Percentiles rank a stretch among this genome's conserved stretches.
Evolutionary conservation across 2,888 invertebrate species (phyloP).

Genomic region (Sesia apiformis): DNA sequence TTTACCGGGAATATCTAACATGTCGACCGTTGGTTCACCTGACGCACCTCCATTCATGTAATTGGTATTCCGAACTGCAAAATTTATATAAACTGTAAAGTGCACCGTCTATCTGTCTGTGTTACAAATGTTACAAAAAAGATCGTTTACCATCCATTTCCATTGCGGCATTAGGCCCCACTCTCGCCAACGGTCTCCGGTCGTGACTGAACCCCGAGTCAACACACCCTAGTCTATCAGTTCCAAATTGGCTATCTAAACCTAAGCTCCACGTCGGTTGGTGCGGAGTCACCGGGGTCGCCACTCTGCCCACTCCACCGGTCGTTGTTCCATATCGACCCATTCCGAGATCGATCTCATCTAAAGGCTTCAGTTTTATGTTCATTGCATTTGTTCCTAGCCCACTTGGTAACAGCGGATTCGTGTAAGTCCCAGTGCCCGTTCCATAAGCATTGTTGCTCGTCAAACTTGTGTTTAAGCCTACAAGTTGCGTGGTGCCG

Average conservation of each 20-base stretch:
- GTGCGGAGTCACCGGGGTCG: slow-evolving; percentile 79
- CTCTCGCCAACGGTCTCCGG: slow-evolving; percentile 72
- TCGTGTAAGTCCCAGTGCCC: slow-evolving; percentile 75
- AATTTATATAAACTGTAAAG: background rate
- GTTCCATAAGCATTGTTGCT: slow-evolving; percentile 53
- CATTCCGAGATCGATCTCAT: slow-evolving; percentile 81
- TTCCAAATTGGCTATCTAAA: slow-evolving; percentile 75
- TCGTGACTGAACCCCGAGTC: slow-evolving; percentile 75
- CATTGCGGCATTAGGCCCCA: slow-evolving; percentile 62
- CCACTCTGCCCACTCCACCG: slow-evolving; percentile 64
- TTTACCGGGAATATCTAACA: slow-evolving; percentile 95
- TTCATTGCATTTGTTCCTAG: slow-evolving; percentile 75
- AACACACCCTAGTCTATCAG: slow-evolving; percentile 72
- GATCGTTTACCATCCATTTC: slow-evolving; percentile 60
- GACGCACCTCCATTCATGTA: slow-evolving; percentile 74
- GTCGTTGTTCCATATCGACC: slow-evolving; percentile 69
- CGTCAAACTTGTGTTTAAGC: slow-evolving; percentile 53
- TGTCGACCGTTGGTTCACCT: slow-evolving; percentile 87
- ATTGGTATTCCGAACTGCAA: slow-evolving; percentile 64
- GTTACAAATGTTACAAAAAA: background rate
- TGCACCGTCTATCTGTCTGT: background rate
- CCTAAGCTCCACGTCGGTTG: slow-evolving; percentile 75
- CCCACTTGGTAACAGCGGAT: slow-evolving; percentile 76
- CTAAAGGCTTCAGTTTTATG: slow-evolving; percentile 81
- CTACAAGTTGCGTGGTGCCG: slow-evolving; percentile 53